These are phyloP conservation scores for Ispidina lecontei DNA, from an alignment of 2,797 vertebrate genomes.

Conservation along the genomic window DNA sequence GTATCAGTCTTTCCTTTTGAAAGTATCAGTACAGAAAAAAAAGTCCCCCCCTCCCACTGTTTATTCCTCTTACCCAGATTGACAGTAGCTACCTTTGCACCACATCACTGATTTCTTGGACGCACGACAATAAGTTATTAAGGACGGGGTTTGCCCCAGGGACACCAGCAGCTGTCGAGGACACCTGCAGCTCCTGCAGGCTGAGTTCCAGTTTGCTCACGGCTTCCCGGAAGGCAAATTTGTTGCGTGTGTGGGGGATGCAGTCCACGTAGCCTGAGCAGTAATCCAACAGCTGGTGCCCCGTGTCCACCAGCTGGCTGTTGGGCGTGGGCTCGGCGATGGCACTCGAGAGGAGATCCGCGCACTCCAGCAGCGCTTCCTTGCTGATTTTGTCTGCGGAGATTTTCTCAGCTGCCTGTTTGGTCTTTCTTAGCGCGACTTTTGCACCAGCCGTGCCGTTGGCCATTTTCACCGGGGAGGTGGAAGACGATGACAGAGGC, in stretches of 20 bases:
- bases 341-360: conserved; percentile 88
- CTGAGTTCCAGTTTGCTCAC: conserved; percentile 97
- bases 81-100: conserved; percentile 96
- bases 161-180: conserved; percentile 81
- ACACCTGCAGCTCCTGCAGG: conserved; percentile 96
- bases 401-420: conserved; percentile 88
- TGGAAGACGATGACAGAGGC: conserved; percentile 79
- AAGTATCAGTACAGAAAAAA: conserved; percentile 77
- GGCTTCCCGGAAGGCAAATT: conserved; percentile 97
- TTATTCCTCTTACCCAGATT: conserved; percentile 49
- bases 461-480: conserved; percentile 88
- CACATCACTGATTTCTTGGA: conserved; percentile 98
- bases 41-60: background rate
- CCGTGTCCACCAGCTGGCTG: conserved; percentile 94
- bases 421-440: conserved; percentile 89
- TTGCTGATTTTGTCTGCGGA: conserved; percentile 91
- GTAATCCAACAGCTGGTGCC: conserved; percentile 96
- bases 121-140: conserved; percentile 94
- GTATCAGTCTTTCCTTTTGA: conserved; percentile 80
- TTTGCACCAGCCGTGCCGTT: conserved; percentile 89
- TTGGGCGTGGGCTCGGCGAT: conserved; percentile 89
- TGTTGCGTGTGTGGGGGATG: conserved; percentile 97
- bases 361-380: conserved; percentile 94
- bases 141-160: conserved; percentile 88
- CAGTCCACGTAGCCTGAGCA: conserved; percentile 99